Base-by-base conservation (phyloP, 1,140 invertebrate species). In the Sitophilus oryzae region DNA sequence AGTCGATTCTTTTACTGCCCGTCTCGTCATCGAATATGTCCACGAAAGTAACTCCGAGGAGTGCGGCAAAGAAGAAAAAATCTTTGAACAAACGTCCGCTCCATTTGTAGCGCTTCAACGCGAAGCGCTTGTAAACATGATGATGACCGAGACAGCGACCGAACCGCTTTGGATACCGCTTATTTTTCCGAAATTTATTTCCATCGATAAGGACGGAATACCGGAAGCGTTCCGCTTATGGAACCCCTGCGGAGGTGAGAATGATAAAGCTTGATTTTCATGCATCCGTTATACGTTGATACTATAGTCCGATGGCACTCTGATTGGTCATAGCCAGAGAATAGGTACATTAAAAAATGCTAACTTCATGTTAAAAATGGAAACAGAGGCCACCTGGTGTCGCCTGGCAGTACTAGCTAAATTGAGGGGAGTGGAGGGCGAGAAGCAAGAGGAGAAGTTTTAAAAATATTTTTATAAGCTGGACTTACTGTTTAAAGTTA, bases 321-420 rank as follows among this genome's bases (percentile, higher is more conserved):
- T 43, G 10, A 18, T 14, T 1, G 19, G 43, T 15, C 41, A 25
- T 43, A 20, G 50, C 43, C 35, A 52, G 43, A 10, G 8, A 9
- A n/a, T 52, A 43, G 16, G 44, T 25, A 3, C 50, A 52, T 22
- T 14, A 43, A 20, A 41, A 41, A 2, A 5, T n/a, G n/a, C n/a
- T n/a, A n/a, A n/a, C n/a, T n/a, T n/a, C n/a, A n/a, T n/a, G n/a
- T n/a, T n/a, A n/a, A n/a, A n/a, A n/a, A n/a, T n/a, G n/a, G n/a
- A n/a, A n/a, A n/a, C n/a, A n/a, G n/a, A n/a, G n/a, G n/a, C n/a
- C n/a, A n/a, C n/a, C n/a, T n/a, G n/a, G n/a, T n/a, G n/a, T n/a
- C n/a, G n/a, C n/a, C n/a, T n/a, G n/a, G n/a, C n/a, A n/a, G n/a
- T n/a, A n/a, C n/a, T n/a, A n/a, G n/a, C n/a, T n/a, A n/a, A n/a